phyloP scores from a whole-genome alignment of 2,888 invertebrate genomes.

The Agonopterix subpropinquella region DNA sequence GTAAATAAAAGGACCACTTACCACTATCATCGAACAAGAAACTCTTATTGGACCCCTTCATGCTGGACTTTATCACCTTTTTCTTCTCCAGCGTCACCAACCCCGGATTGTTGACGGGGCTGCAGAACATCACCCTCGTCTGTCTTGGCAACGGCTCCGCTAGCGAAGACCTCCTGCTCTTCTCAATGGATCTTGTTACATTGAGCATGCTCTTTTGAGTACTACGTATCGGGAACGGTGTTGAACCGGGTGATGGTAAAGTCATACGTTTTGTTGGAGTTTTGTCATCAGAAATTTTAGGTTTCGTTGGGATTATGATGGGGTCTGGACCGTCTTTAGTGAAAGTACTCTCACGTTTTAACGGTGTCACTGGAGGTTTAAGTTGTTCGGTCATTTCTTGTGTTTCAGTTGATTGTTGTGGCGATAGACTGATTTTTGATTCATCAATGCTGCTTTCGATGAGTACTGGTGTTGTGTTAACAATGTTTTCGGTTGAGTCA shows the following conservation, averaged over 20 bases:
- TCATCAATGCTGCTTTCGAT: conserved; percentile 60
- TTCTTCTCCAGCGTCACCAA: conserved; percentile 37
- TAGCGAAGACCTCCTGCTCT: conserved; percentile 26
- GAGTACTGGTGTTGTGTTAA: conserved; percentile 48
- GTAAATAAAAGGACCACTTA: conserved; percentile 25
- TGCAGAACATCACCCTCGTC: conserved; percentile 65
- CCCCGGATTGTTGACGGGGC: conserved; percentile 45
- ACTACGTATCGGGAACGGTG: conserved; percentile 46
- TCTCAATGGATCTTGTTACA: conserved; percentile 57
- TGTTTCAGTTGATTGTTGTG: neutral
- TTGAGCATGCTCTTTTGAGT: conserved; percentile 36
- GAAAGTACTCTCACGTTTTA: conserved; percentile 61
- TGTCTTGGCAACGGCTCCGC: conserved; percentile 27
- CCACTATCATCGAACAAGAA: conserved; percentile 57
- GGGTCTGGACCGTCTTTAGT: conserved; percentile 46
- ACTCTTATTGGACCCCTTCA: conserved; percentile 68
- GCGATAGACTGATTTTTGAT: conserved; percentile 13
- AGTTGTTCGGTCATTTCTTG: neutral
- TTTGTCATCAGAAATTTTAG: conserved; percentile 12
- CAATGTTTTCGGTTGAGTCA: conserved; percentile 46
- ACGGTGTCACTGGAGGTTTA: conserved; percentile 22
- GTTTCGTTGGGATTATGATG: conserved; percentile 9
- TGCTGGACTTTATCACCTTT: conserved; percentile 62
- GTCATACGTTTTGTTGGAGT: conserved; percentile 41
- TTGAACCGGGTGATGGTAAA: conserved; percentile 48